Conservation (phyloP, 35 echinoderm and acorn worm species). For the Ophiothrix spiculata region DNA sequence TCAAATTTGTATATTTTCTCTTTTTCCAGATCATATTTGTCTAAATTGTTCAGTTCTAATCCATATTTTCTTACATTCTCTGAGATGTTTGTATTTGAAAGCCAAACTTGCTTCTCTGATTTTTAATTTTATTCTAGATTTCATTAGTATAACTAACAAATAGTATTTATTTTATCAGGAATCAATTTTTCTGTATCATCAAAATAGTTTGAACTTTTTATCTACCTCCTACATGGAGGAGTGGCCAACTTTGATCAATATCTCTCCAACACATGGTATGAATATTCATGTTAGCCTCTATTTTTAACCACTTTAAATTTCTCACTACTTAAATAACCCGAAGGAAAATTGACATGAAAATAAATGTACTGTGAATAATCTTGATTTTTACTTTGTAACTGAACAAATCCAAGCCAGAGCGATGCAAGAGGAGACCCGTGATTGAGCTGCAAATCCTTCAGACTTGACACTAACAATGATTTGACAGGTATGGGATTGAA, state of each 20-base stretch:
- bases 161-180: too few species aligned
- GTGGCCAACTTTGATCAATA: background rate
- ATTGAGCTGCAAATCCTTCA: background rate
- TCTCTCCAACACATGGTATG: background rate
- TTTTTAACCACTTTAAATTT: background rate
- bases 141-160: too few species aligned
- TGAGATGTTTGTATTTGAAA: too few species aligned
- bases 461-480: background rate
- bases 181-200: too few species aligned
- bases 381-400: background rate
- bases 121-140: too few species aligned
- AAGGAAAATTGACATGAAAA: background rate
- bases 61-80: too few species aligned
- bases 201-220: background rate
- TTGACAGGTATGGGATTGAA: background rate
- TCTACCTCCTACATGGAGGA: background rate
- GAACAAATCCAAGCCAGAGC: background rate
- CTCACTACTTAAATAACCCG: background rate
- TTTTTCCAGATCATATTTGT: too few species aligned
- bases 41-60: too few species aligned
- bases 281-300: background rate
- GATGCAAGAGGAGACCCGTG: background rate
- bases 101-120: too few species aligned
- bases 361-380: background rate
- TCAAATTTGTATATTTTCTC: too few species aligned